Evolutionary conservation across 2,113 vertebrate species (phyloP), one percentile per base, ranked within the genome.

Genomic region (Psilopsiagon aymara): DNA sequence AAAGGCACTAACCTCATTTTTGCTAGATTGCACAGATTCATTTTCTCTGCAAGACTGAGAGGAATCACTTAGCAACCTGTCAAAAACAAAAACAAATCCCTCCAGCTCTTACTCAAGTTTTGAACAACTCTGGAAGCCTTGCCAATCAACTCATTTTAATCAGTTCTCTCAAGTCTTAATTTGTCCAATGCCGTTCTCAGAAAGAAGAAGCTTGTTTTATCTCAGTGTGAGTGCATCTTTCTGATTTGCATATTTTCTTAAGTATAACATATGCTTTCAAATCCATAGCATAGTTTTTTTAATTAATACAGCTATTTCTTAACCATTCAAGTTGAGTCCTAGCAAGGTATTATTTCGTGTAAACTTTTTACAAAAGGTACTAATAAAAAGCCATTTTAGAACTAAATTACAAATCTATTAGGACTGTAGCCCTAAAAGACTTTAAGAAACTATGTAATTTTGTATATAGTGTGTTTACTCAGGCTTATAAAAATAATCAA

Each of bases 21-120:
- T 99, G 59, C 97, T 98, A 88, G 98, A 98, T 82, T 98, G 97
- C 55, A 98, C 60, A 71, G 98, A 98, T 79, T 99, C 99, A 80
- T 98, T 98, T 97, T 98, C 97, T 97, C 98, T 98, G 78, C 98
- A 97, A 85, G 98, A 97, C 93, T 99, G 98, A 97, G 99, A 98
- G 92, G 98, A 98, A 82, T 98, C 98, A 93, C 97, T 99, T 96
- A 99, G 97, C 97, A 99, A 98, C 98, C 99, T 99, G 96, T 49
- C 94, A 95, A 97, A 96, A 88, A 87, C 95, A 96, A 86, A 96
- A 92, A 47, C 95, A 95, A 97, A 91, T 89, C 64, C 91, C 70
- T 91, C 82, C 66, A 96, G 90, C 63, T 96, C 52, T 95, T 95
- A 91, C 57, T 95, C 70, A 87, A 82, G 92, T 96, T 97, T 95